These are phyloP conservation scores for Panulirus ornatus DNA, from an alignment of 1,140 invertebrate species.

Conservation along the genomic window DNA sequence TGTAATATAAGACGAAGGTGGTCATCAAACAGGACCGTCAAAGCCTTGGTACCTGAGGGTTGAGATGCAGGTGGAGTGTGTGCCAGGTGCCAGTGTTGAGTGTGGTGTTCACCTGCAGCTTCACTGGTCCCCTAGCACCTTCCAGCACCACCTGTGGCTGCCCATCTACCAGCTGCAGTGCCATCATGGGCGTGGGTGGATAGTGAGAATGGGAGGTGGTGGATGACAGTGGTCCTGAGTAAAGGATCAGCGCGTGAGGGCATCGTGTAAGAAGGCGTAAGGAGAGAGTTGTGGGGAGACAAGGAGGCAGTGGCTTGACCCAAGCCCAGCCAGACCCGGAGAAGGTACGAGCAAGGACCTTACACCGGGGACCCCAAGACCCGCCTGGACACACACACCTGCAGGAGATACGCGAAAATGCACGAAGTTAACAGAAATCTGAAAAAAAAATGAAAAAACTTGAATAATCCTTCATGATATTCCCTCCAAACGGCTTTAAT, in stretches of 20 bases:
- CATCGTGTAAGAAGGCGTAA: slow-evolving; percentile 96
- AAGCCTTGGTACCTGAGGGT: slow-evolving; percentile 16
- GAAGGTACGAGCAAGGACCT: slow-evolving; percentile 96
- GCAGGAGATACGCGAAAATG: slow-evolving; percentile 50
- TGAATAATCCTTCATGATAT: no score
- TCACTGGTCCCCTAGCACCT: slow-evolving; percentile 38
- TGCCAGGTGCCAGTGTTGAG: slow-evolving; percentile 51
- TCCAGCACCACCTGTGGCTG: slow-evolving; percentile 51
- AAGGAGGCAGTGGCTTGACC: slow-evolving; percentile 97
- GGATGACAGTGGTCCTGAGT: slow-evolving; percentile 94
- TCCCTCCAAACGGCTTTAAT: no score
- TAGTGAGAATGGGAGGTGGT: slow-evolving; percentile 13
- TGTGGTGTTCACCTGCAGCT: slow-evolving; percentile 40
- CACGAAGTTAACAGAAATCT: no score
- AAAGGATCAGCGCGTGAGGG: slow-evolving; percentile 92
- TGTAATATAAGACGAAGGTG: no score
- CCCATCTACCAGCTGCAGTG: slow-evolving; percentile 39
- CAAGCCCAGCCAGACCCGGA: slow-evolving; percentile 95
- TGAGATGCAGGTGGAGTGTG: slow-evolving; percentile 52
- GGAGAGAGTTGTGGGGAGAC: slow-evolving; percentile 94
- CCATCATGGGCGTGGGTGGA: slow-evolving; percentile 36
- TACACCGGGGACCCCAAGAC: slow-evolving; percentile 95
- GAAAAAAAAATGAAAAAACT: no score
- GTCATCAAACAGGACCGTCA: no score
- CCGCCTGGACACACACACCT: slow-evolving; percentile 93